Conservation (phyloP, 2,113 vertebrate species). For the Tupaia chinensis region DNA sequence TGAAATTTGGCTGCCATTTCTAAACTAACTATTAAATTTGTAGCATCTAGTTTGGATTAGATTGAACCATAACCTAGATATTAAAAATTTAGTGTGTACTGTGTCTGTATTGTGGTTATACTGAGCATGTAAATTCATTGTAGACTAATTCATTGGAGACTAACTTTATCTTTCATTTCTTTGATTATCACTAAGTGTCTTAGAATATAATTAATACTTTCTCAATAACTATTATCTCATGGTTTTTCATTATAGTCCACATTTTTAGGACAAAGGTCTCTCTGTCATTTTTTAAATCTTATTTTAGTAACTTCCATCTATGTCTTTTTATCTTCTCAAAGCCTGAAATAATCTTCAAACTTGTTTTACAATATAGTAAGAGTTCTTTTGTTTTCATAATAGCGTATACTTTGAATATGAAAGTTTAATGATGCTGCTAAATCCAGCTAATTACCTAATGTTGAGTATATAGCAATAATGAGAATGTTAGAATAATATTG, state of each 20-base stretch:
- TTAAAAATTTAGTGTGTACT: background rate
- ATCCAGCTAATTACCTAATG: background rate
- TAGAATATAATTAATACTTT: background rate
- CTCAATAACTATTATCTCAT: background rate
- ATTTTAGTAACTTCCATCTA: background rate
- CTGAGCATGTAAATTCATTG: background rate
- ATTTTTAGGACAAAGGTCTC: constrained; percentile 3
- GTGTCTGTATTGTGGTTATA: background rate
- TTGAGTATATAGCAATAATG: background rate
- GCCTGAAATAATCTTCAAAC: background rate
- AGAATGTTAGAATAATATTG: background rate
- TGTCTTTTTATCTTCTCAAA: background rate
- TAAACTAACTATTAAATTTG: background rate
- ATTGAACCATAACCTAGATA: background rate
- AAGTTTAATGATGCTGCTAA: constrained; percentile 16
- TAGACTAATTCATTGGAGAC: background rate
- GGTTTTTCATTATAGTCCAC: background rate
- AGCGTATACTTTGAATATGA: background rate
- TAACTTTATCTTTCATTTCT: constrained; percentile 8
- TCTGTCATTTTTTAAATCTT: background rate
- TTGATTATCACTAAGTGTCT: background rate
- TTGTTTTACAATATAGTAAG: constrained; percentile 5
- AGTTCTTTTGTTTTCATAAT: constrained; percentile 22
- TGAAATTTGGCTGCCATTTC: background rate
- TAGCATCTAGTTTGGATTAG: background rate